These are phyloP conservation scores for Saturnia pavonia DNA, from an alignment of 2,888 invertebrate species.

Conservation along the genomic window DNA sequence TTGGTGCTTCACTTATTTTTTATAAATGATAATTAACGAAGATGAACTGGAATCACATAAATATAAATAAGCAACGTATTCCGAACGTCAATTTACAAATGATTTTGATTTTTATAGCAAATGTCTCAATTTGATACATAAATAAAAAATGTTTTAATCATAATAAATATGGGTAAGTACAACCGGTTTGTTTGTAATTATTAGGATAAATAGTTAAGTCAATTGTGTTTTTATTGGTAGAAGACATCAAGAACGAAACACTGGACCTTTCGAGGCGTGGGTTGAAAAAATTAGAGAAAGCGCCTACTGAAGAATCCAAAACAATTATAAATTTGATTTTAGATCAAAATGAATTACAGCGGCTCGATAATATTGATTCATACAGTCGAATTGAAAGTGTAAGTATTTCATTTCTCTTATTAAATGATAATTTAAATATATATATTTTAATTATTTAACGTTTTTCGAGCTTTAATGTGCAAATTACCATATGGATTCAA, in stretches of 20 bases:
- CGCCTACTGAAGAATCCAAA: slow-evolving; percentile 85
- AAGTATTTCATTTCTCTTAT: slow-evolving; percentile 37
- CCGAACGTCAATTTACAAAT: slow-evolving; percentile 56
- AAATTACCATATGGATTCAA: neutral
- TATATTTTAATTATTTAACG: neutral
- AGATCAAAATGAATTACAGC: slow-evolving; percentile 93
- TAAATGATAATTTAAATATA: neutral
- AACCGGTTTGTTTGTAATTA: slow-evolving; percentile 1
- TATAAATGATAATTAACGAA: neutral
- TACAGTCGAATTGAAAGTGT: slow-evolving; percentile 90
- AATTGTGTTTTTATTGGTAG: slow-evolving; percentile 33
- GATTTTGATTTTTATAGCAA: slow-evolving; percentile 52
- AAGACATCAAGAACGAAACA: slow-evolving; percentile 69
- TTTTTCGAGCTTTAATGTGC: neutral
- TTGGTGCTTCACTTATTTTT: neutral
- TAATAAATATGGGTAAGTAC: slow-evolving; percentile 59
- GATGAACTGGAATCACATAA: neutral
- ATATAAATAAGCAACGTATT: slow-evolving; percentile 27
- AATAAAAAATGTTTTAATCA: slow-evolving; percentile 51
- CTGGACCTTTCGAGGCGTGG: slow-evolving; percentile 90
- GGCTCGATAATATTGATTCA: slow-evolving; percentile 93
- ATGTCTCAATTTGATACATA: slow-evolving; percentile 45
- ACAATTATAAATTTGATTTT: slow-evolving; percentile 87
- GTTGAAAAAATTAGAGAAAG: slow-evolving; percentile 90
- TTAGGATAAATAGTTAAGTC: neutral